phyloP scores from a whole-genome alignment of 2,113 vertebrate genomes.

The Melanocharis versteri region DNA sequence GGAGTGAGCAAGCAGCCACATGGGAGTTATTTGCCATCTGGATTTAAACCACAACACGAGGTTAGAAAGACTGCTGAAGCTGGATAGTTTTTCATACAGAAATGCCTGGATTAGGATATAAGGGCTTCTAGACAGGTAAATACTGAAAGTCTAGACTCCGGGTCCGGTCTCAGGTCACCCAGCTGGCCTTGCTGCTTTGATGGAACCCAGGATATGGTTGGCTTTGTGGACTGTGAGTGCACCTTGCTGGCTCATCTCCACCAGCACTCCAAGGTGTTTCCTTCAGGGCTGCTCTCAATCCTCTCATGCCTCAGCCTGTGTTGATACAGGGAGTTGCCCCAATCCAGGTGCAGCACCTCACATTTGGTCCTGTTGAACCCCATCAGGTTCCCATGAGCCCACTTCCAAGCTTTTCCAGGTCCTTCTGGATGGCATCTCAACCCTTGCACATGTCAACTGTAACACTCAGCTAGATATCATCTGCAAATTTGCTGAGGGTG shows the following conservation, averaged over 20 bases:
- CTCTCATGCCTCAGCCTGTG: not conserved
- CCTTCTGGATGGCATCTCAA: not conserved
- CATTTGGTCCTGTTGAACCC: not conserved
- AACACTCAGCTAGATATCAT: not conserved
- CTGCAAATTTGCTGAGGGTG: not conserved
- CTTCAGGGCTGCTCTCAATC: not conserved
- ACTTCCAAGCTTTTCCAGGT: not conserved
- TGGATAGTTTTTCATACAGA: not conserved
- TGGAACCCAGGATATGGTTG: not conserved
- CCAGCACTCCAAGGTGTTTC: not conserved
- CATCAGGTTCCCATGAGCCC: not conserved
- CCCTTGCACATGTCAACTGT: not conserved
- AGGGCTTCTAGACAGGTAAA: not conserved
- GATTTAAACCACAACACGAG: not conserved
- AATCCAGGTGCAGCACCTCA: not conserved
- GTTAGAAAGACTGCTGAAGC: not conserved
- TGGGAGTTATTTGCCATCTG: not conserved
- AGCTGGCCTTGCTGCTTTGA: not conserved
- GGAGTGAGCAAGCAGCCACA: fast-evolving
- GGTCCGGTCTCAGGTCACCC: not conserved
- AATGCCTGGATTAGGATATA: not conserved
- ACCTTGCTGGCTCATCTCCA: not conserved
- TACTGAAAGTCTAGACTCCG: not conserved
- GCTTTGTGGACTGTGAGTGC: not conserved
- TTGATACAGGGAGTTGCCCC: not conserved